Percentiles rank a stretch among this genome's conserved stretches.
phyloP scores from a whole-genome alignment of 1,140 invertebrate species.

The Hesperophylax magnus region DNA sequence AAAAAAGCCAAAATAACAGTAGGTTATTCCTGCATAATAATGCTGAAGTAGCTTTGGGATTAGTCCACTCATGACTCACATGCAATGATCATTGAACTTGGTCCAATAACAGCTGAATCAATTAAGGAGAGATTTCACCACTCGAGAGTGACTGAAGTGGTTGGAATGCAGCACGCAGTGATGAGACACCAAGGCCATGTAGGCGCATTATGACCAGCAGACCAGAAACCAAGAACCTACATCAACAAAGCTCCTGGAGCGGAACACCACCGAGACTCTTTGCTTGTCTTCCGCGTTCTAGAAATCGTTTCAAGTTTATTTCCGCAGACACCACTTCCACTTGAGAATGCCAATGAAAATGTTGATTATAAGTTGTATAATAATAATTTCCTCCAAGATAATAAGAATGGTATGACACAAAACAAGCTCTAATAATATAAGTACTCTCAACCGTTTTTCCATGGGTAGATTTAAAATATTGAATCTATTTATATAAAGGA shows the following conservation, averaged over 20 bases:
- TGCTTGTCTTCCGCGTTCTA: constrained; percentile 16
- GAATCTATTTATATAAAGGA: too few species aligned
- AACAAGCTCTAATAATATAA: too few species aligned
- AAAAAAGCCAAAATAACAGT: too few species aligned
- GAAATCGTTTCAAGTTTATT: constrained; percentile 15
- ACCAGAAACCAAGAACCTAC: constrained; percentile 36
- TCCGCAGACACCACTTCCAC: background rate
- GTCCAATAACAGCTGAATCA: background rate
- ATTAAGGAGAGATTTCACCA: background rate
- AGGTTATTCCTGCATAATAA: too few species aligned
- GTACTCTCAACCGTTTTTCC: too few species aligned
- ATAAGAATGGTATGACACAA: too few species aligned
- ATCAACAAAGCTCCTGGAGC: constrained; percentile 21
- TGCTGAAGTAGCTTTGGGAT: too few species aligned
- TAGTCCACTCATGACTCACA: too few species aligned
- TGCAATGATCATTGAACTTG: constrained; percentile 10
- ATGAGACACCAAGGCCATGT: constrained; percentile 26
- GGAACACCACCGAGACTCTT: background rate
- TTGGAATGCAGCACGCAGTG: constrained; percentile 2
- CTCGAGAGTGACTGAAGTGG: constrained; percentile 11
- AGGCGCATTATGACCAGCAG: constrained; percentile 12
- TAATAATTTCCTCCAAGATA: too few species aligned
- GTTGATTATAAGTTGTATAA: too few species aligned
- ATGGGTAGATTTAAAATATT: too few species aligned
- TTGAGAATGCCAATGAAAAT: too few species aligned